phyloP scores from a whole-genome alignment of 2,113 vertebrate genomes.

The Psittacula cyanocephala region DNA sequence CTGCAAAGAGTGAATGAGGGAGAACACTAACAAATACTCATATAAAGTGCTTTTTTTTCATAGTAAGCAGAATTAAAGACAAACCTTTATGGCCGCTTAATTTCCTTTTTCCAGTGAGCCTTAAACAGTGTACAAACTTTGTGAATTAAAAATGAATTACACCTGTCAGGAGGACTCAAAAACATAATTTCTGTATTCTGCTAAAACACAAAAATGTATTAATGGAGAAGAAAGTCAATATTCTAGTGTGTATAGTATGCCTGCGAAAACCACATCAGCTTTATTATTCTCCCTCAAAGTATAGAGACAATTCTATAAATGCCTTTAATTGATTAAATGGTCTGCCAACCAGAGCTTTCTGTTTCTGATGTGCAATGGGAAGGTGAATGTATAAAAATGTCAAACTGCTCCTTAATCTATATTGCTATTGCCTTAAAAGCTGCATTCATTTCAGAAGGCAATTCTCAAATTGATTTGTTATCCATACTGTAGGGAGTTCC shows the following conservation, averaged over 20 bases:
- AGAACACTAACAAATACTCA: not conserved
- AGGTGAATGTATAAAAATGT: not conserved
- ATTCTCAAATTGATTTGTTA: not conserved
- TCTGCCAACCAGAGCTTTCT: not conserved
- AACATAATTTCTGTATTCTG: not conserved
- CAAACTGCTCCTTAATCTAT: not conserved
- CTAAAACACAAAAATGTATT: not conserved
- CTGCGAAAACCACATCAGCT: not conserved
- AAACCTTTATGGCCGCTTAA: not conserved
- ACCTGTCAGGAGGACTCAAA: not conserved
- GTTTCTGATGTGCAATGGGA: not conserved
- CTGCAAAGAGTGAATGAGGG: not conserved
- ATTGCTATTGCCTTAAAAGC: not conserved
- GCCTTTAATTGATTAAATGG: not conserved
- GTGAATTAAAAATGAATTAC: not conserved
- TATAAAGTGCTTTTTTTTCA: not conserved
- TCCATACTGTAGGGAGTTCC: not conserved
- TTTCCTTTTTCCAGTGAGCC: not conserved
- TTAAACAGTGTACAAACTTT: not conserved
- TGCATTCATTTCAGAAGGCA: not conserved
- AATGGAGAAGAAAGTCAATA: not conserved
- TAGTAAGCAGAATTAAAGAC: not conserved
- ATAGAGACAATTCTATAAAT: not conserved
- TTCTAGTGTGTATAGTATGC: not conserved
- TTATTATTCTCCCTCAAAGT: not conserved